A percentile compares a stretch with the other conserved stretches of the same genome.
Evolutionary conservation across 2,797 vertebrate species (phyloP).

Genomic region (Enoplosus armatus): DNA sequence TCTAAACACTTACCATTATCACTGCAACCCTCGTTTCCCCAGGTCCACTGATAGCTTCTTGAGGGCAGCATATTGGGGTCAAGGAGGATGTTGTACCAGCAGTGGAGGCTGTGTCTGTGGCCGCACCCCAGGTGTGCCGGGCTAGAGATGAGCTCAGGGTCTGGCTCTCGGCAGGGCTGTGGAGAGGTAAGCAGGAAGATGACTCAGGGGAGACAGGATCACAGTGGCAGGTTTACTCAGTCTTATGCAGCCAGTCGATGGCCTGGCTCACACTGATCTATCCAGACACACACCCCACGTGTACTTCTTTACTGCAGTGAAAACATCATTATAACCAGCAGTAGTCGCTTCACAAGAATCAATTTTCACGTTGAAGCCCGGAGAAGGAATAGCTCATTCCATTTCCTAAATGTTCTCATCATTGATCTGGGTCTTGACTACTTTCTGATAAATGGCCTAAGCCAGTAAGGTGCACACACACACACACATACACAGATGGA

Average conservation of each 20-base stretch:
- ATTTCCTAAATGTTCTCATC: constrained; percentile 65
- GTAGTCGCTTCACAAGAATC: constrained; percentile 47
- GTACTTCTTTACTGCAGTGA: constrained; percentile 29
- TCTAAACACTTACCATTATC: constrained; percentile 52
- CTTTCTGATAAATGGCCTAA: constrained; percentile 59
- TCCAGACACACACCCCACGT: not conserved
- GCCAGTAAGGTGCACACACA: not conserved
- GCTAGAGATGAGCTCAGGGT: constrained; percentile 41
- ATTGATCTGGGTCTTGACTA: constrained; percentile 59
- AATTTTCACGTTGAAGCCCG: constrained; percentile 45
- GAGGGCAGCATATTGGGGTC: constrained; percentile 61
- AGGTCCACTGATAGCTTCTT: constrained; percentile 52
- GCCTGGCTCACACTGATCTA: constrained; percentile 17
- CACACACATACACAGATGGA: constrained; percentile 3
- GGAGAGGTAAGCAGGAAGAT: constrained; percentile 50
- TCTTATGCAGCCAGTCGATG: constrained; percentile 54
- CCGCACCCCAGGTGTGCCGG: constrained; percentile 36
- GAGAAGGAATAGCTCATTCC: constrained; percentile 57
- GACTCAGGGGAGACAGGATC: constrained; percentile 55
- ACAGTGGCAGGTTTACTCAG: constrained; percentile 62
- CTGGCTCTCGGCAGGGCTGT: constrained; percentile 39
- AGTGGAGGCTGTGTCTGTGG: constrained; percentile 24
- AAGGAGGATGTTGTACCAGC: constrained; percentile 49
- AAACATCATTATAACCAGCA: constrained; percentile 56
- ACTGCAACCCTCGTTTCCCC: constrained; percentile 44